These are phyloP conservation scores for Myiotriccus ornatus DNA, from an alignment of 2,797 vertebrate genomes.

Conservation along the genomic window DNA sequence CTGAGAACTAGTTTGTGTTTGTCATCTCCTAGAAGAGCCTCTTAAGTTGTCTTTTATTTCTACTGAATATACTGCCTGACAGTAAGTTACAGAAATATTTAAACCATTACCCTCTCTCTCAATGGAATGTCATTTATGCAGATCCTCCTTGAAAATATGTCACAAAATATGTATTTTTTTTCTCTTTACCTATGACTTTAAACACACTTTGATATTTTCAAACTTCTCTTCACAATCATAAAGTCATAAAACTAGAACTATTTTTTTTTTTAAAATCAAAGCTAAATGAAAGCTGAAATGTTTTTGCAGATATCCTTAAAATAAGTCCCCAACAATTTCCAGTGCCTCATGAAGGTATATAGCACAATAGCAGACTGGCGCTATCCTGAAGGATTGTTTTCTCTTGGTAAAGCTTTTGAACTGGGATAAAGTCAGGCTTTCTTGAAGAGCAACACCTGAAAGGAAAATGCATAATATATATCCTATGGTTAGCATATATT, in stretches of 20 bases:
- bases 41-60: neutral
- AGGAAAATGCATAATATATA: rapidly evolving
- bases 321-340: neutral
- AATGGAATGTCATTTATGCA: neutral
- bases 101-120: neutral
- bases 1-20: neutral
- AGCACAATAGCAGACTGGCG: neutral
- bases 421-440: neutral
- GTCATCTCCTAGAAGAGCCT: neutral
- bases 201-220: neutral
- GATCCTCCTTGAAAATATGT: neutral
- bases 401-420: neutral
- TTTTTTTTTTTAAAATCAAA: neutral
- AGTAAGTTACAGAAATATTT: neutral
- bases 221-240: neutral
- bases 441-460: neutral
- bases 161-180: neutral
- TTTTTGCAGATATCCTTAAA: neutral
- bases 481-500: neutral
- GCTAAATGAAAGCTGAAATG: neutral
- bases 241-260: neutral
- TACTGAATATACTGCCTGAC: neutral
- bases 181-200: neutral
- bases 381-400: neutral
- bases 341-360: neutral